phyloP scores from a whole-genome alignment of 2,888 invertebrate species.

The Eumacrocentrus americanus region DNA sequence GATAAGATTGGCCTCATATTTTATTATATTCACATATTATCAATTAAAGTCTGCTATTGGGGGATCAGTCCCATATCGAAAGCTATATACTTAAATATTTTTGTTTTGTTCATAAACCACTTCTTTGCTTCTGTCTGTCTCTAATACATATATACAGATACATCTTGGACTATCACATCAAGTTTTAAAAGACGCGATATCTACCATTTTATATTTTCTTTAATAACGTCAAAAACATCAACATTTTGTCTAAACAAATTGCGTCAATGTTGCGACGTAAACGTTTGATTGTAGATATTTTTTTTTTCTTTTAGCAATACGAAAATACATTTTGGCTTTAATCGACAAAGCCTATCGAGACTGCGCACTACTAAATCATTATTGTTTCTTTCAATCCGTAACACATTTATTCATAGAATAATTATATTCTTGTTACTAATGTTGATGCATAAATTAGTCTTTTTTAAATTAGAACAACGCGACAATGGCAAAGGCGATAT shows the following conservation, averaged over 20 bases:
- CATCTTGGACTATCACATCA: slow-evolving; percentile 17
- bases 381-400: slow-evolving; percentile 1
- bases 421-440: neutral
- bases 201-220: slow-evolving; percentile 13
- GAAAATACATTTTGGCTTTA: slow-evolving; percentile 50
- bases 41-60: slow-evolving; percentile 14
- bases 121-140: slow-evolving; percentile 24
- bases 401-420: neutral
- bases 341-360: slow-evolving; percentile 21
- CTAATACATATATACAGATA: slow-evolving; percentile 37
- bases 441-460: slow-evolving; percentile 2
- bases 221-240: neutral
- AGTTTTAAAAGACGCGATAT: no score
- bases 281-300: slow-evolving; percentile 43
- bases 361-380: slow-evolving; percentile 19
- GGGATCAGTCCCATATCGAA: slow-evolving; percentile 9
- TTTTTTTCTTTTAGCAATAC: slow-evolving; percentile 38
- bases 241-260: neutral
- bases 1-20: neutral
- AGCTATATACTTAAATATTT: slow-evolving; percentile 22
- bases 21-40: neutral
- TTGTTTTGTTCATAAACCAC: slow-evolving; percentile 12
- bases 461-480: neutral
- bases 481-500: neutral
- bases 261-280: slow-evolving; percentile 34